Conservation (phyloP, 2,113 vertebrate species). For the Marmota flaviventris region DNA sequence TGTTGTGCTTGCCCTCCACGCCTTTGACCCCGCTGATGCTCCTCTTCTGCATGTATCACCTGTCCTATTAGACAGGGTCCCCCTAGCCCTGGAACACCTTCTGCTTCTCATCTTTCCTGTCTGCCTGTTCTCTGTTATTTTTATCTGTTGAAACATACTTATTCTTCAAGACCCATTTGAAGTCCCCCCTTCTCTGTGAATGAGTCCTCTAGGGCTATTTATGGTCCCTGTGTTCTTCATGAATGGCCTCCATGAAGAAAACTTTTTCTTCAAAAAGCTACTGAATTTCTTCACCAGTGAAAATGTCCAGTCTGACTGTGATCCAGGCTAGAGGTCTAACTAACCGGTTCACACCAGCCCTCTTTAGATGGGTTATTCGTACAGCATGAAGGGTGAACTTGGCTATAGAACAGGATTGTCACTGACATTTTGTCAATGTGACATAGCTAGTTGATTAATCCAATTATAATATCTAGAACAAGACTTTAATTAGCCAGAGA, state of each 20-base stretch:
- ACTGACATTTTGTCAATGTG: neutral
- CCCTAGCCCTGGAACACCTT: neutral
- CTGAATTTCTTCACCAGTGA: neutral
- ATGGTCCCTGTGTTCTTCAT: neutral
- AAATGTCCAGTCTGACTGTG: neutral
- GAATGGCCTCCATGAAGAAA: neutral
- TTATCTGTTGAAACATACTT: neutral
- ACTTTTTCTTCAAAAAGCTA: neutral
- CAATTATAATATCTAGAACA: slow-evolving; percentile 23
- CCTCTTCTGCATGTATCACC: fast-evolving
- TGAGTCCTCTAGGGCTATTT: neutral
- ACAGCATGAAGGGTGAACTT: neutral
- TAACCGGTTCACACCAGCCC: neutral
- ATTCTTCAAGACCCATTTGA: neutral
- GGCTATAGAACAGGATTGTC: neutral
- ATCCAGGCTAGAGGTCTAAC: neutral
- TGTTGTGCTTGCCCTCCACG: neutral
- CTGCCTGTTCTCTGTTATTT: neutral
- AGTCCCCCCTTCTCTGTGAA: neutral
- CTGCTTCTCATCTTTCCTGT: neutral
- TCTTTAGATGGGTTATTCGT: neutral
- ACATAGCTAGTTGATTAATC: neutral
- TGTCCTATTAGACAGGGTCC: neutral
- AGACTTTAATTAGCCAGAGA: slow-evolving; percentile 38
- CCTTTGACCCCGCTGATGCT: fast-evolving